These are phyloP conservation scores for Sminthopsis crassicaudata DNA, from an alignment of 2,113 vertebrate genomes.

Conservation along the genomic window DNA sequence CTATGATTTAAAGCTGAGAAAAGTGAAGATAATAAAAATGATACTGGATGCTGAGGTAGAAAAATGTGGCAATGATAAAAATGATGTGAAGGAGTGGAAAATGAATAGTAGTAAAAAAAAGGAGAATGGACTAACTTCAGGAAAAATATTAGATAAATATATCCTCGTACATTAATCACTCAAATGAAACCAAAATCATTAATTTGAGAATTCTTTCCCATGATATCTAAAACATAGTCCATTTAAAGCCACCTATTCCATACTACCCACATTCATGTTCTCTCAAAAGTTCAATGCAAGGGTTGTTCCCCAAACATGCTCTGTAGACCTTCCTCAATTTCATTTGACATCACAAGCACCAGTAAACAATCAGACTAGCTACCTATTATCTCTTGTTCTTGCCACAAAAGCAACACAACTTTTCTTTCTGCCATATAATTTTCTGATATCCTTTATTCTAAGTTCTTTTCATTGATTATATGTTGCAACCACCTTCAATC, in stretches of 20 bases:
- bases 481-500: not conserved
- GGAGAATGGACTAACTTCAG: not conserved
- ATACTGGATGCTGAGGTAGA: not conserved
- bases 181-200: not conserved
- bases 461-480: not conserved
- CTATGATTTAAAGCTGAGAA: not conserved
- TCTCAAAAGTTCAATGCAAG: not conserved
- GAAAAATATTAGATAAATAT: not conserved
- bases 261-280: not conserved
- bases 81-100: not conserved
- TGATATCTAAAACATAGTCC: not conserved
- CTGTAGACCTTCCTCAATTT: not conserved
- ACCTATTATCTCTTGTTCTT: not conserved
- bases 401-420: not conserved
- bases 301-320: not conserved
- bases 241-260: not conserved
- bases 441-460: not conserved
- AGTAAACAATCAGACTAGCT: not conserved
- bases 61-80: not conserved
- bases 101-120: not conserved
- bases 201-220: not conserved
- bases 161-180: not conserved
- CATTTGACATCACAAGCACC: not conserved
- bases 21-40: not conserved
- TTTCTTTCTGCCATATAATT: not conserved